phyloP scores from a whole-genome alignment of 2,888 invertebrate species.

The Ferrisia virgata region DNA sequence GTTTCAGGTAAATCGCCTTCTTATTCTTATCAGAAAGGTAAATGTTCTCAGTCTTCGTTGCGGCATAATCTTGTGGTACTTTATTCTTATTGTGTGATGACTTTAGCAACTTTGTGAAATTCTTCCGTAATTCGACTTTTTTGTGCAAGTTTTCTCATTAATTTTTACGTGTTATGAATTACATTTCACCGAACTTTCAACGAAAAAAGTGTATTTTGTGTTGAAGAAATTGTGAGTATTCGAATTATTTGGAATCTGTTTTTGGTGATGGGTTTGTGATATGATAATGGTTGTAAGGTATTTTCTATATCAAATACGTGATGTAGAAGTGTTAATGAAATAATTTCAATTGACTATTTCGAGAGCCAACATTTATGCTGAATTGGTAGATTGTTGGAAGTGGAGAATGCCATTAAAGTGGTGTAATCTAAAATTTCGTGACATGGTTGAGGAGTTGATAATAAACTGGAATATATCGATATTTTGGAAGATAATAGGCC shows the following conservation, averaged over 20 bases:
- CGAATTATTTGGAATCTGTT: background rate
- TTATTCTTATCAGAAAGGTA: constrained; percentile 23
- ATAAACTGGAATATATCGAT: no score
- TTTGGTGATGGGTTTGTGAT: background rate
- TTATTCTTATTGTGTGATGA: constrained; percentile 17
- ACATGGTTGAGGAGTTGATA: no score
- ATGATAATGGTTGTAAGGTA: background rate
- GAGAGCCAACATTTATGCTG: no score
- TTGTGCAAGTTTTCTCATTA: background rate
- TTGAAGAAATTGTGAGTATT: constrained; percentile 15
- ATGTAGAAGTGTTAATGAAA: no score
- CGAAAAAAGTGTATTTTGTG: background rate
- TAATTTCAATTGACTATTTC: no score
- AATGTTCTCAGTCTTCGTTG: constrained; percentile 29
- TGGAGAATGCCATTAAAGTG: no score
- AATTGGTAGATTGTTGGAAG: no score
- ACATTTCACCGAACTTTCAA: background rate
- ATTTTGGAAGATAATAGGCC: no score
- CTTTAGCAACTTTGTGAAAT: constrained; percentile 15
- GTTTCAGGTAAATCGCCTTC: constrained; percentile 22
- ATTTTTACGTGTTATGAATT: background rate
- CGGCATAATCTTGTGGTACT: constrained; percentile 22
- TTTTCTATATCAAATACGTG: no score
- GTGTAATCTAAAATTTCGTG: no score
- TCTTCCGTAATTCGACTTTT: constrained; percentile 18